Base-by-base conservation (phyloP, 92 coral and sea anemone genomes). In the Ricordea florida region DNA sequence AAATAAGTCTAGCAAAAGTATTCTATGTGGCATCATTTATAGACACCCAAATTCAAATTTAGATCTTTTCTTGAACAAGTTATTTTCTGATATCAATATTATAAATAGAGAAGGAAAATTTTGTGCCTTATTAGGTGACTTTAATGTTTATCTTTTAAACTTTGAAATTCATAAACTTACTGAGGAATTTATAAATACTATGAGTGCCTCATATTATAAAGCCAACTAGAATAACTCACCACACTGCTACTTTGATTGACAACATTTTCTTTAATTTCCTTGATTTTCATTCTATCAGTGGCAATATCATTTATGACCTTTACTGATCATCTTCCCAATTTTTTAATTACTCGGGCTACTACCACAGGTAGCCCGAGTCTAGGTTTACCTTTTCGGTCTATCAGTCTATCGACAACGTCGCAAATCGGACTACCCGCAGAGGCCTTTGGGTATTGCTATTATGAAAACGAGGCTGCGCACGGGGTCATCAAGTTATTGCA, bases 191-290 rank as follows among this genome's bases (percentile, higher is more conserved):
- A 43, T 85, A 51, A 73, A 86, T 45, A 71, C 50, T 57, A 26
- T 81, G 24, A 52, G 60, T 23, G 11, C 87, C 87, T 36, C 82
- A 73, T 41, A 74, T 88, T 22, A 20, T 73, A 23, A 63, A 61
- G 58, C 92, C 75, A 23, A 74, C 87, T 72, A 73, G 79, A 74
- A 66, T 80, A 28, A 81, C 84, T 8, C 18, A 81, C 42, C 74
- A 81, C 33, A 16, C 87, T 48, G 87, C 87, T 16, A 86, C 91
- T 25, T 37, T 66, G 15, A 81, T 81, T 46, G 92, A 87, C 28
- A 76, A 87, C 24, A 86, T 81, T 45, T 81, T 73, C 34, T 66
- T 81, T 16, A 86, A 80, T 42, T 80, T 87, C 11, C 29, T 83
- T 15, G 87, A 74, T 40, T 52, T 63, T 52, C 78, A 66, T 51